These are phyloP conservation scores for Ceratotherium simum DNA, from an alignment of 2,113 vertebrate species.

Conservation along the genomic window DNA sequence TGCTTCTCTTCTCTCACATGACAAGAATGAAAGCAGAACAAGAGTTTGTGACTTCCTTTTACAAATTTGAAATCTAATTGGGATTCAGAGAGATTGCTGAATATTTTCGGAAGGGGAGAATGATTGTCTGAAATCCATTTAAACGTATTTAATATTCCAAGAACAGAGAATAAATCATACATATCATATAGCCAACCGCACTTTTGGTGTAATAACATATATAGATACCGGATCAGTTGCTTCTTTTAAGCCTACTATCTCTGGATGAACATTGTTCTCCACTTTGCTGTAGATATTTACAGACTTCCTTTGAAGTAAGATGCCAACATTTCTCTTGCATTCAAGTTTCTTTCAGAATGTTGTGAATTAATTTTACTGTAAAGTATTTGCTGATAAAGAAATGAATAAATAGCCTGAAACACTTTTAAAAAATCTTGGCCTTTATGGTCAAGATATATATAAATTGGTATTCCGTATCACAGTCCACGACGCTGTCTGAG, in stretches of 20 bases:
- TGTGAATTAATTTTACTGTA: neutral
- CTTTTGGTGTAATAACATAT: neutral
- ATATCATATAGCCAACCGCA: neutral
- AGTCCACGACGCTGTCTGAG: neutral
- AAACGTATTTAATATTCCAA: neutral
- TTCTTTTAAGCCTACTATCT: neutral
- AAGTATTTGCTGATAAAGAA: neutral
- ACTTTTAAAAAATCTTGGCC: neutral
- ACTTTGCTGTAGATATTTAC: neutral
- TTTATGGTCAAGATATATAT: neutral
- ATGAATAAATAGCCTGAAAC: neutral
- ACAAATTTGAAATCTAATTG: neutral
- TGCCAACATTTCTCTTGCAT: neutral
- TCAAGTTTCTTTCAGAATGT: neutral
- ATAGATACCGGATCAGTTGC: neutral
- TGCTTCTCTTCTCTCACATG: conserved; percentile 51
- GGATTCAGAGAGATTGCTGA: neutral
- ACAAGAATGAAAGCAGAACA: conserved; percentile 69
- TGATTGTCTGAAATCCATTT: neutral
- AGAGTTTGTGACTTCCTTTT: neutral
- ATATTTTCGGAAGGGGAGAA: neutral
- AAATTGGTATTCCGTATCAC: neutral
- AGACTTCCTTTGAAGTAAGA: neutral
- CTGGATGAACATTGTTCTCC: neutral
- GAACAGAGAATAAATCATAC: neutral